A percentile compares a stretch with the other conserved stretches of the same genome.
Evolutionary conservation across 2,888 invertebrate genomes (phyloP).

Genomic region (Megastigmus dorsalis): DNA sequence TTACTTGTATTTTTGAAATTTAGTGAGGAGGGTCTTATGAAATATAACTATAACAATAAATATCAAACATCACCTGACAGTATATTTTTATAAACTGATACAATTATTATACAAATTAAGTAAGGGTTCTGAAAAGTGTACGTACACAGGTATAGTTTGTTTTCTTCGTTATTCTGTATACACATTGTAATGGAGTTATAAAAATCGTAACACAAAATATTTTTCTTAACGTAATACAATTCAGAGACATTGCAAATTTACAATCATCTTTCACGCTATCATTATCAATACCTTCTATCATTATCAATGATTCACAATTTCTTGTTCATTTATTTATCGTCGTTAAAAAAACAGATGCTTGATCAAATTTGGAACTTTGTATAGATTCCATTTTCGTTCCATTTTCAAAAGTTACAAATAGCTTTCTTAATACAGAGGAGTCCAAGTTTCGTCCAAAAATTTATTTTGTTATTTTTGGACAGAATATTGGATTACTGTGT

Average conservation of each 20-base stretch:
- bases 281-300: slow-evolving; percentile 57
- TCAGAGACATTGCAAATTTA: slow-evolving; percentile 71
- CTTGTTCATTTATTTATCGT: slow-evolving; percentile 35
- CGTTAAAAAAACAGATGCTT: slow-evolving; percentile 50
- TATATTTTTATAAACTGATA: slow-evolving; percentile 72
- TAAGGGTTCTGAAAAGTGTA: slow-evolving; percentile 70
- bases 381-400: slow-evolving; percentile 54
- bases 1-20: slow-evolving; percentile 7
- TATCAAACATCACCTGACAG: slow-evolving; percentile 72
- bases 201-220: slow-evolving; percentile 74
- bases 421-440: slow-evolving; percentile 48
- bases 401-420: slow-evolving; percentile 36
- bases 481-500: slow-evolving; percentile 65
- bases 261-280: slow-evolving; percentile 65
- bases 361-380: slow-evolving; percentile 43
- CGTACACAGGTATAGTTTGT: slow-evolving; percentile 67
- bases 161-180: slow-evolving; percentile 68
- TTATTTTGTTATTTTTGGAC: slow-evolving; percentile 55
- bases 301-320: slow-evolving; percentile 55
- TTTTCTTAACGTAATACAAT: slow-evolving; percentile 72
- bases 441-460: slow-evolving; percentile 46
- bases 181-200: slow-evolving; percentile 71
- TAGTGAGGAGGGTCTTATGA: not conserved
- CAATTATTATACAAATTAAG: slow-evolving; percentile 73
- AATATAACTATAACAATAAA: slow-evolving; percentile 53